Conservation (phyloP, 2,797 vertebrate species). For the Rhinatrema bivittatum region DNA sequence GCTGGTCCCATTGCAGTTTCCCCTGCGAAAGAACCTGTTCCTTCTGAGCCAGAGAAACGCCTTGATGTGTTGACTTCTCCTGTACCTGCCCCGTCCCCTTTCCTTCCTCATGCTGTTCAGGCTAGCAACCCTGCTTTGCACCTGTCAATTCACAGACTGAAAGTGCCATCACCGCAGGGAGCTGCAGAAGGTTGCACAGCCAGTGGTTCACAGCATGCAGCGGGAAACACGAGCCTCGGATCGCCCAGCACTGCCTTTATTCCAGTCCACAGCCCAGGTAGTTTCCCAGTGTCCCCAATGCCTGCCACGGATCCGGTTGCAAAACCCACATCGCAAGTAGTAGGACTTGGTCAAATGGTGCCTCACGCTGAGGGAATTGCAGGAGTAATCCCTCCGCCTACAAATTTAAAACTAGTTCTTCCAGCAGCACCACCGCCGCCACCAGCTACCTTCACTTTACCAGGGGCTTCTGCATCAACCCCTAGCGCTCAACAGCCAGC, state of each 20-base stretch:
- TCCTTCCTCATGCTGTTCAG: conserved; percentile 52
- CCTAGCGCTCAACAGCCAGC: conserved; percentile 43
- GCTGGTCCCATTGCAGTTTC: conserved; percentile 53
- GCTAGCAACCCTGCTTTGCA: conserved; percentile 58
- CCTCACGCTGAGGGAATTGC: conserved; percentile 65
- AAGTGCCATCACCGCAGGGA: conserved; percentile 53
- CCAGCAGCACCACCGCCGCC: conserved; percentile 58
- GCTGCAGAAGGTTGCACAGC: conserved; percentile 48
- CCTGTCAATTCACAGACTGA: conserved; percentile 73
- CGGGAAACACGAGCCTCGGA: conserved; percentile 55
- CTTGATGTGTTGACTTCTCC: conserved; percentile 54
- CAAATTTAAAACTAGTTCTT: conserved; percentile 61
- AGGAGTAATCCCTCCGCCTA: conserved; percentile 53
- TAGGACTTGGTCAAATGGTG: conserved; percentile 63
- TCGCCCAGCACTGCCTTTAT: conserved; percentile 68
- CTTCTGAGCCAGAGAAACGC: conserved; percentile 66
- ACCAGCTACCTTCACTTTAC: conserved; percentile 51
- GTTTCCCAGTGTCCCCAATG: conserved; percentile 54
- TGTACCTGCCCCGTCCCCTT: conserved; percentile 56
- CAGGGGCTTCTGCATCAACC: conserved; percentile 53
- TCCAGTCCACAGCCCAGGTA: conserved; percentile 56
- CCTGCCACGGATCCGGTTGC: conserved; percentile 54
- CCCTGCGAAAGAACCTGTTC: conserved; percentile 40
- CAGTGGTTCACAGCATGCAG: conserved; percentile 54
- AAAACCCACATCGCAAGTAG: conserved; percentile 56